Evolutionary conservation across 2,797 vertebrate genomes (phyloP).

Genomic region (Propithecus deckenii): DNA sequence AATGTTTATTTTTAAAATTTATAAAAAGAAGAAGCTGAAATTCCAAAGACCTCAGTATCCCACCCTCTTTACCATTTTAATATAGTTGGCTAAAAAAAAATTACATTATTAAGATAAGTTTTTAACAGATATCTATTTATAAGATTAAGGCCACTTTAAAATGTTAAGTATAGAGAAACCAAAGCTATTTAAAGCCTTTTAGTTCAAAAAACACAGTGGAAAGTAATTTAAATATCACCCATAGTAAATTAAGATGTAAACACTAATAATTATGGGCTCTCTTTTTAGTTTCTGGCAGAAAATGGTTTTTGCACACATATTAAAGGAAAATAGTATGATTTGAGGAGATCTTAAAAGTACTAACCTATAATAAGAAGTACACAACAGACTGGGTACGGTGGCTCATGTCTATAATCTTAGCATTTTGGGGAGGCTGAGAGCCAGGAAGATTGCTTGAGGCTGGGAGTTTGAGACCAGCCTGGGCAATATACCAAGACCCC

Average conservation of each 20-base stretch:
- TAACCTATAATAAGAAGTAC: neutral
- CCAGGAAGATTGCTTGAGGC: neutral
- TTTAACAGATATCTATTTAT: conserved; percentile 14
- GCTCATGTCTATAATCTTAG: neutral
- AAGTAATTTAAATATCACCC: conserved; percentile 16
- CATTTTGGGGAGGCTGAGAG: neutral
- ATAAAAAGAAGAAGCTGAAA: neutral
- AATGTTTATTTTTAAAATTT: neutral
- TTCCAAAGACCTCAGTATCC: neutral
- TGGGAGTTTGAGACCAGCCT: neutral
- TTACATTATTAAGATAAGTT: neutral
- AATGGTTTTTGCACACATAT: neutral
- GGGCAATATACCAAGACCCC: neutral
- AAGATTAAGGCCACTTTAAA: conserved; percentile 5
- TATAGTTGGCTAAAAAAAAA: neutral
- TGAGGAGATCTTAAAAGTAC: neutral
- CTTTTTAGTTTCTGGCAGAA: conserved; percentile 12
- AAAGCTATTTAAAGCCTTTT: conserved; percentile 26
- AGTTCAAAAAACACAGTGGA: conserved; percentile 34
- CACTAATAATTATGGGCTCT: neutral
- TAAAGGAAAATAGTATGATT: neutral
- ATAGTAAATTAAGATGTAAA: conserved; percentile 39
- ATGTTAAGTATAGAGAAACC: conserved; percentile 6
- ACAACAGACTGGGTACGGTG: neutral
- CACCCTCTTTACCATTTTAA: neutral